A percentile compares a stretch with the other conserved stretches of the same genome.
Conservation (phyloP, 2,113 vertebrate genomes). For the Etia nguti region DNA sequence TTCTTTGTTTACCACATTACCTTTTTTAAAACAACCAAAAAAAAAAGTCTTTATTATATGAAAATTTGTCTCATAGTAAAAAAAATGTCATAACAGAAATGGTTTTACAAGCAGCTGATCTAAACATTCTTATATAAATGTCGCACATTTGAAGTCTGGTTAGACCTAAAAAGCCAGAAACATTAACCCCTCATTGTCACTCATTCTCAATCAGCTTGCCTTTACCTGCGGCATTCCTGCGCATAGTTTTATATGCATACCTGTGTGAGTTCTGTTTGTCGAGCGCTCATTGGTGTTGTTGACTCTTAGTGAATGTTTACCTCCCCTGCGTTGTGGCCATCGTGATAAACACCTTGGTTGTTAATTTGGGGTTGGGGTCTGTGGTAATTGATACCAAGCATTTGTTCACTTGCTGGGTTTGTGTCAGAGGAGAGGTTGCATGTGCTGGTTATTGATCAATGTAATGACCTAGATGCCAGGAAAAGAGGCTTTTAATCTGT, state of each 20-base stretch:
- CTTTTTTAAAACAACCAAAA: neutral
- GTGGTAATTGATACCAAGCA: conserved; percentile 11
- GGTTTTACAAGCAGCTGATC: neutral
- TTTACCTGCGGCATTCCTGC: conserved; percentile 30
- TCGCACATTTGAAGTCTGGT: neutral
- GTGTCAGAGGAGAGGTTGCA: neutral
- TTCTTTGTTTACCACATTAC: neutral
- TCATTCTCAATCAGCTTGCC: neutral
- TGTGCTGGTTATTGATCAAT: conserved; percentile 35
- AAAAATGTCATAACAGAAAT: neutral
- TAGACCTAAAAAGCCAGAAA: neutral
- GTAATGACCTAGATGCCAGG: conserved; percentile 25
- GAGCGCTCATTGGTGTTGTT: conserved; percentile 28
- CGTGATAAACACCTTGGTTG: conserved; percentile 2
- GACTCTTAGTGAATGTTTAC: conserved; percentile 63
- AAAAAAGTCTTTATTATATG: neutral
- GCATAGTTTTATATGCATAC: neutral
- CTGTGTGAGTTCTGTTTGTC: conserved; percentile 30
- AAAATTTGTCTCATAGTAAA: neutral
- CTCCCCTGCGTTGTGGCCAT: neutral
- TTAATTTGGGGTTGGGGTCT: neutral
- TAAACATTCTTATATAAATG: neutral
- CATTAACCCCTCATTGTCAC: neutral
- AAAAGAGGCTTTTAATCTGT: conserved; percentile 19
- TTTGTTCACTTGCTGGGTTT: neutral